Evolutionary conservation across 2,797 vertebrate genomes (phyloP), one percentile per base, ranked within the genome.

Genomic region (Gila robusta): DNA sequence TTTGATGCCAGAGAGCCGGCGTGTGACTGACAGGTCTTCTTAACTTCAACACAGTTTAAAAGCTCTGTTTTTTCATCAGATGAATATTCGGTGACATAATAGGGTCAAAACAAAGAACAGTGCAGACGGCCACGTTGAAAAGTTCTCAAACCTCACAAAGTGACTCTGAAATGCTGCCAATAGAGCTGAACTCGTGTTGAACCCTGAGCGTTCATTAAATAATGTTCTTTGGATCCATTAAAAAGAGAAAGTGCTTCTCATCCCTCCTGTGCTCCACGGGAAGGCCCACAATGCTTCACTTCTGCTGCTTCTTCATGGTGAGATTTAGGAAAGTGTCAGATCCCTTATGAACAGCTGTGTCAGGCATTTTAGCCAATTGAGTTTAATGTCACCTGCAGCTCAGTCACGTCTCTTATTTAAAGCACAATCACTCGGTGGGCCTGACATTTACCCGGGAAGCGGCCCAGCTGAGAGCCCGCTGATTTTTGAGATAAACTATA

Each of bases 81-180:
- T 87, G 91, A 94, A 93, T 93, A 90, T 88, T 88, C 87, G 73
- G 86, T 92, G 92, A 93, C 91, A 93, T 92, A 94, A 94, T 93
- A 89, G 77, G 93, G 93, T 92, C 94, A 88, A 82, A 73, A 37
- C 66, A 76, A 44, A 87, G 72, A 72, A 17, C 70, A 85, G 72
- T 72, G 21, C 70, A 56, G 49, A 54, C 28, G 2, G 47, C 47
- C 72, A 2, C 2, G 17, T 10, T 9, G 19, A 35, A 56, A 59
- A 39, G 76, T 78, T 78, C 21, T 59, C 21, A 77, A 56, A 56
- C 49, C 73, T 35, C 49, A 54, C 73, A 56, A 56, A 74, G 16
- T 5, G 2, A 52, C 44, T 54, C 26, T 44, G 56, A 44, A 79
- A 59, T n/a, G 21, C 74, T 14, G 32, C 8, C 11, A 17, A 1